These are phyloP conservation scores for Sinohyriopsis cumingii DNA, from an alignment of 2,888 invertebrate species.

Conservation along the genomic window DNA sequence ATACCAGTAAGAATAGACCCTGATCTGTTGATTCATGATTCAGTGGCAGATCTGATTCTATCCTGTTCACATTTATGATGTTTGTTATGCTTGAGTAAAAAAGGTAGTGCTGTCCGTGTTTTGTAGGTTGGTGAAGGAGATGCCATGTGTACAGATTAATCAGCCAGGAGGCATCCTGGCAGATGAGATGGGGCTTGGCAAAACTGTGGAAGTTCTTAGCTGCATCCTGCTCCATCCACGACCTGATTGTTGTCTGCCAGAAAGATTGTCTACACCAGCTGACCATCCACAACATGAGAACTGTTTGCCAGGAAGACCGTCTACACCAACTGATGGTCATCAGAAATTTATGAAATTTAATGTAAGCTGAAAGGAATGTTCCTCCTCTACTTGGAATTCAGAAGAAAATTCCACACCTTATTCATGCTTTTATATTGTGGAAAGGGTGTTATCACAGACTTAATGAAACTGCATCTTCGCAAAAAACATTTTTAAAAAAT, in stretches of 20 bases:
- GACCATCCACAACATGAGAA: slow-evolving; percentile 70
- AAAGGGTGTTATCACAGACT: too few species aligned
- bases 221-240: slow-evolving; percentile 77
- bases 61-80: not conserved
- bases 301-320: slow-evolving; percentile 16
- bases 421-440: too few species aligned
- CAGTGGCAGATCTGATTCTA: not conserved
- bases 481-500: too few species aligned
- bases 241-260: slow-evolving; percentile 13
- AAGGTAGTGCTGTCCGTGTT: not conserved
- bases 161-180: slow-evolving; percentile 82
- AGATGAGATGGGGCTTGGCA: slow-evolving; percentile 88
- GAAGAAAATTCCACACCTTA: too few species aligned
- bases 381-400: not conserved
- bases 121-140: slow-evolving; percentile 66
- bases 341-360: not conserved
- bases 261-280: slow-evolving; percentile 16
- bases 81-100: not conserved
- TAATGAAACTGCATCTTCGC: too few species aligned
- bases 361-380: not conserved
- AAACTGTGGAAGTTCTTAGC: slow-evolving; percentile 84
- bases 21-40: not conserved
- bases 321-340: slow-evolving; percentile 9
- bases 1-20: too few species aligned
- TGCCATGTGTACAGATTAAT: slow-evolving; percentile 64